Evolutionary conservation across 2,113 vertebrate species (phyloP), one percentile per base, ranked within the genome.

Genomic region (Artemisiospiza belli): DNA sequence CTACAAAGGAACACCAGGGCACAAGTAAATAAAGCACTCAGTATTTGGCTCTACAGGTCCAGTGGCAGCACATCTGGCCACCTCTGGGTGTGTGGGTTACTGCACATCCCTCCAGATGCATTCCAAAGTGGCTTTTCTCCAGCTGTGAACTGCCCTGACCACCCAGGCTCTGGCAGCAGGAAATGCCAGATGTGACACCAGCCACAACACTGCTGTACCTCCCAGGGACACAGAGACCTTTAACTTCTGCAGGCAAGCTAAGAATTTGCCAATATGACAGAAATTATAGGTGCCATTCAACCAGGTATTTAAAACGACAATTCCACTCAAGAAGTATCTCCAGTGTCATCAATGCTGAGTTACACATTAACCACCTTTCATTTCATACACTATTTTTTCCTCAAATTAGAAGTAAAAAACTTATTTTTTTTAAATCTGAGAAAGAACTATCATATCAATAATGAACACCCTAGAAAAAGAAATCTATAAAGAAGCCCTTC

Each of bases 1-100:
- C 99, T 98, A 70, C 21, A 94, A 82, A 94, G 59, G 33, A 95
- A 87, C 7, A 90, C 57, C 23, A 4, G 59, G 44, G 44, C n/a
- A 92, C 69, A 94, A 91, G 75, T 35, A 44, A 16, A 33, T 18
- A 22, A 41, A 82, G 31, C 10, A 51, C 11, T 68, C 15, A 1
- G 19, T 9, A 6, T 35, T 39, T 59, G 66, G 37, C 75, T 74
- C 46, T 25, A 12, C 44, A 90, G 63, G 15, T 9, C 28, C 7
- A 20, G 47, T 11, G 39, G 74, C 37, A 87, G 61, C 19, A 55
- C 7, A 51, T 24, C 62, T 54, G 67, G 30, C 28, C 15, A 10
- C 46, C 30, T 43, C 30, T 52, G 39, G 39, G 19, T 39, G 30
- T 22, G 8, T 1, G n/a, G 28, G 57, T 46, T n/a, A 37, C 0